Evolutionary conservation across 2,113 vertebrate genomes (phyloP), one percentile per base, ranked within the genome.

Genomic region (Dasyurus viverrinus): DNA sequence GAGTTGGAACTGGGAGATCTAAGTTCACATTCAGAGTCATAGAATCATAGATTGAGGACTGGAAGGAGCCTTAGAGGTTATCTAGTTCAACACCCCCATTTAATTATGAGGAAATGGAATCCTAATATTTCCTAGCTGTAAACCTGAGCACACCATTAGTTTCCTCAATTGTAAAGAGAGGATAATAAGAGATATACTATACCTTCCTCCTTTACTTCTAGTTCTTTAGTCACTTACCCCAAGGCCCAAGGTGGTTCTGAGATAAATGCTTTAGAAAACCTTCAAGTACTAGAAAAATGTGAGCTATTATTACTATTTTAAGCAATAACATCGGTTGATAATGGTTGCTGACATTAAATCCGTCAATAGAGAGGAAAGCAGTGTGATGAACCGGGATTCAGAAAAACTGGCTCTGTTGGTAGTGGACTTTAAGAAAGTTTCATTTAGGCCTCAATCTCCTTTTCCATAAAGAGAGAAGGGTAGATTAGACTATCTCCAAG

Each of bases 1-100:
- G 48, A 95, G 47, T 14, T 8, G 36, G 90, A 46, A 90, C 26
- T 23, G 3, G 2, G 23, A 52, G 76, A 53, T 26, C 90, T 53
- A 48, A n/a, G 1, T 76, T 89, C 47, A 19, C 27, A 42, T 26
- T 42, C 24, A 60, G 30, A 91, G 53, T 54, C 50, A 46, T n/a
- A 55, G 90, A 54, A 54, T 53, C 53, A 54, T 36, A 54, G 52
- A 54, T 52, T 24, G 53, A 91, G 36, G 36, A 42, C n/a, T 84
- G n/a, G 53, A 91, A 53, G 54, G 90, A 8, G n/a, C 36, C 19
- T 42, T 53, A 36, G n/a, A 84, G 16, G 7, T 42, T n/a, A 53
- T 48, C 89, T 94, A 95, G 19, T 84, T 42, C 68, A 84, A 84
- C 6, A 84, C 19, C n/a, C n/a, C 42, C 68, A 84, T 84, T 84